Evolutionary conservation across 2,888 invertebrate genomes (phyloP).

Genomic region (Apomyelois bistriatella): DNA sequence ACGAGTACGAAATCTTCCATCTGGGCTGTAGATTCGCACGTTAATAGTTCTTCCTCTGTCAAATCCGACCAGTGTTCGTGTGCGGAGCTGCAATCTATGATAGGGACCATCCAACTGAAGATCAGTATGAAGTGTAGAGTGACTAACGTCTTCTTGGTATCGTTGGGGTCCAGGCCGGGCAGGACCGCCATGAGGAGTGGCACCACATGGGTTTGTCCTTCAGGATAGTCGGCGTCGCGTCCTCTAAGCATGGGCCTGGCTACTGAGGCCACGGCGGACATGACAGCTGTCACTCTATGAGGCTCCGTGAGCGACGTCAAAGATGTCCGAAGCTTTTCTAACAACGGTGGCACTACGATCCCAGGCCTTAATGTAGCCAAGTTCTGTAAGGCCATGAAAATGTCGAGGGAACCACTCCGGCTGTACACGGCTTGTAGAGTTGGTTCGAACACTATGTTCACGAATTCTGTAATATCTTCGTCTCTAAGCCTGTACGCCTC

Average conservation of each 20-base stretch:
- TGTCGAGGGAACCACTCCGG: conserved; percentile 82
- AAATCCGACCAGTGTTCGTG: conserved; percentile 83
- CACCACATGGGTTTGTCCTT: conserved; percentile 89
- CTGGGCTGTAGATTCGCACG: conserved; percentile 90
- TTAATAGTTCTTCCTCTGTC: conserved; percentile 86
- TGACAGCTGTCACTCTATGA: conserved; percentile 87
- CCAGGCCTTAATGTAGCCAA: conserved; percentile 90
- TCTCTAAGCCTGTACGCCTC: conserved; percentile 86
- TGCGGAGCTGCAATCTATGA: conserved; percentile 92
- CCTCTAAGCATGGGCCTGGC: conserved; percentile 83
- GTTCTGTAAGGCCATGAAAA: conserved; percentile 84
- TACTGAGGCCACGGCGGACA: conserved; percentile 85
- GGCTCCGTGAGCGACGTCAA: conserved; percentile 94
- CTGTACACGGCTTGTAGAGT: conserved; percentile 90
- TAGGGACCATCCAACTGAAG: conserved; percentile 87
- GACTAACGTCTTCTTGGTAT: conserved; percentile 86
- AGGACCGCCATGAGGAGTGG: conserved; percentile 89
- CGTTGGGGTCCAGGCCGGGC: conserved; percentile 95
- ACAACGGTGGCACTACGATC: conserved; percentile 88
- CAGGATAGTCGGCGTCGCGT: conserved; percentile 80
- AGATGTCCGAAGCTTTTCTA: conserved; percentile 89
- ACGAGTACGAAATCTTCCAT: conserved; percentile 94
- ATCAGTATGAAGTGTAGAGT: conserved; percentile 90
- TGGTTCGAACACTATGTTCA: conserved; percentile 86
- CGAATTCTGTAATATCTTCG: conserved; percentile 89